Evolutionary conservation across 1,140 invertebrate genomes (phyloP), one percentile per base, ranked within the genome.

Genomic region (Drosophila trapezifrons): DNA sequence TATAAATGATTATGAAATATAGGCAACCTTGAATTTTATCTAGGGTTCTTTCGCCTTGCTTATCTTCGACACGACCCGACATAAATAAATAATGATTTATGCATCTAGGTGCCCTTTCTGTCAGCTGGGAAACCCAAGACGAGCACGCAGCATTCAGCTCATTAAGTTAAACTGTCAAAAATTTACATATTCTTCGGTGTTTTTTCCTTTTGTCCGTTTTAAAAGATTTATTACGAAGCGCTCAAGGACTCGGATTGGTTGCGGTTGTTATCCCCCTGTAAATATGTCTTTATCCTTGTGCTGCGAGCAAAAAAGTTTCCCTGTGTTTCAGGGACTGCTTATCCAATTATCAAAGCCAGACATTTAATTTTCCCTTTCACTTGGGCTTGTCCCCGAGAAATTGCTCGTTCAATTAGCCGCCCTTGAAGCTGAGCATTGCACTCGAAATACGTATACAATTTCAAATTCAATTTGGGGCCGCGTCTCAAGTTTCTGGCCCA

Each of bases 61-160:
- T 72, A 70, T 79, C 59, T 86, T 79, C 77, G 76, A 85, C 81
- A 75, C 71, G 73, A 78, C 52, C 63, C 18, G 0, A 20, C 46
- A 56, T 51, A 86, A 87, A 87, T 89, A 80, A 89, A 89, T 89
- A 83, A 89, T 87, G 84, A 87, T 89, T 89, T 87, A 87, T 89
- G 66, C 42, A 51, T 58, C 42, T 38, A 45, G 59, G 49, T 64
- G 59, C 43, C 35, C 59, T 40, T 12, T 54, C 77, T 76, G 62
- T 56, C 62, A 80, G 71, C 66, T 56, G 78, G 45, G 18, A 10
- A 64, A 43, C 51, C 47, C 38, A 25, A 32, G 20, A 59, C 20
- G 49, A 45, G 51, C 45, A 45, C 37, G 15, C 4, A 37, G 71
- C 46, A 40, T 45, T 64, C 37, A 51, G 76, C 79, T 82, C 83